Percentiles rank a stretch among this genome's conserved stretches.
Conservation (phyloP, 2,888 invertebrate genomes). For the Megalurothrips usitatus region DNA sequence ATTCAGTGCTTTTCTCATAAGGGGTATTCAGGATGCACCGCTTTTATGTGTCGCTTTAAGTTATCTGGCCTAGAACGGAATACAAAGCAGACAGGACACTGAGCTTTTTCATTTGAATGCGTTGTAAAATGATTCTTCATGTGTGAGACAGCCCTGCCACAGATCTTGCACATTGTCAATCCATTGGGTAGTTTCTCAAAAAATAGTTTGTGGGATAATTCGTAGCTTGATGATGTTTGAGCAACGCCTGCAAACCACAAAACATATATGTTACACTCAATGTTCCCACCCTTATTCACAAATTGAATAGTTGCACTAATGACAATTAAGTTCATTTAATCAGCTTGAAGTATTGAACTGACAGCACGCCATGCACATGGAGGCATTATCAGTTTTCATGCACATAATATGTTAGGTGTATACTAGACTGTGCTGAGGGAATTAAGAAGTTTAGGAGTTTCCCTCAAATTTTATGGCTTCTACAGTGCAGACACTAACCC, state of each 20-base stretch:
- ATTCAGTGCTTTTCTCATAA: neutral
- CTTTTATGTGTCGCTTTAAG: conserved; percentile 43
- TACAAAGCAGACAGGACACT: conserved; percentile 44
- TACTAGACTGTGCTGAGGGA: neutral
- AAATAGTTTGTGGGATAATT: conserved; percentile 31
- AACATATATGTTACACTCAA: conserved; percentile 16
- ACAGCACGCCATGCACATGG: conserved; percentile 19
- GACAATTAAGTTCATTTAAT: neutral
- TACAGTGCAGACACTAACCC: neutral
- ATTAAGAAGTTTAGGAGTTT: neutral
- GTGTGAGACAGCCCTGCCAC: conserved; percentile 45
- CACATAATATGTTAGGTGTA: conserved; percentile 16
- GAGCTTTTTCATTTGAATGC: conserved; percentile 44
- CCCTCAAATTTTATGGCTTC: neutral
- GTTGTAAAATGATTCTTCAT: conserved; percentile 44
- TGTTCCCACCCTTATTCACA: neutral
- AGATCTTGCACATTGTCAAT: conserved; percentile 43
- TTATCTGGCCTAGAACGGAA: conserved; percentile 43
- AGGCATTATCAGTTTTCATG: conserved; percentile 15
- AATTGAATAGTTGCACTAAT: neutral
- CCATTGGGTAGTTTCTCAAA: conserved; percentile 38
- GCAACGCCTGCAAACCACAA: conserved; percentile 16
- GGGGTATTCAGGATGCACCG: conserved; percentile 39
- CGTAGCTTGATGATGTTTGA: conserved; percentile 21
- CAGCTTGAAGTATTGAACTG: conserved; percentile 6